Base-by-base conservation (phyloP, 2,888 invertebrate species). In the Odontothrips loti region DNA sequence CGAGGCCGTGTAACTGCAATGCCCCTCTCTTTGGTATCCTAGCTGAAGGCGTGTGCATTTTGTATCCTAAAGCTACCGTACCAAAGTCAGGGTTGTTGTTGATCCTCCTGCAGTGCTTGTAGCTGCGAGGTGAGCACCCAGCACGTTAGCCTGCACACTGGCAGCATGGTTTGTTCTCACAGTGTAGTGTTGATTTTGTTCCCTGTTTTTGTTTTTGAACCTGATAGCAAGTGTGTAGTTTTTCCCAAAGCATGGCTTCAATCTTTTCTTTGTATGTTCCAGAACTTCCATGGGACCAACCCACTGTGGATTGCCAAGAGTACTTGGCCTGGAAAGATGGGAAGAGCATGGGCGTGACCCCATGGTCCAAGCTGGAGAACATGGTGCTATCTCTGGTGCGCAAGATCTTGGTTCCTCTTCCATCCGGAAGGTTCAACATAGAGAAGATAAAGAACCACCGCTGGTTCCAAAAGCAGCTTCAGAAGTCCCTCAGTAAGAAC, bases 261-360 rank as follows among this genome's bases (percentile, higher is more conserved):
- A 85, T 85, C 84, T 84, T 84, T 85, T 85, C 47, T 8, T 43
- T 47, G 58, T 29, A 81, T 82, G 82, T 85, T 87, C 27, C 88
- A 97, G 98, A 98, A 89, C 88, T 99, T 85, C 98, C 99, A 79
- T 99, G 99, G 99, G 95, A 96, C 89, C 93, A 94, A 86, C 95
- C 98, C 10, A 89, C 90, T 82, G 86, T 87, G 80, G 89, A 90
- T 34, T 95, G 94, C 86, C 86, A 87, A 82, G 95, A 96, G 85
- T 98, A 92, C 88, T 87, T 89, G 79, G 90, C 91, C 82, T 98
- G 95, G 95, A 92, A 90, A 85, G 90, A 91, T 58, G 91, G 89
- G 82, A 90, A 92, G 84, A 93, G 93, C 87, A 90, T 92, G 84
- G 89, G 90, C 75, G 88, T 89, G 80, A 91, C 92, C 12, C 95